Evolutionary conservation across 2,888 invertebrate species (phyloP), one percentile per base, ranked within the genome.

Genomic region (Hyposoter didymator): DNA sequence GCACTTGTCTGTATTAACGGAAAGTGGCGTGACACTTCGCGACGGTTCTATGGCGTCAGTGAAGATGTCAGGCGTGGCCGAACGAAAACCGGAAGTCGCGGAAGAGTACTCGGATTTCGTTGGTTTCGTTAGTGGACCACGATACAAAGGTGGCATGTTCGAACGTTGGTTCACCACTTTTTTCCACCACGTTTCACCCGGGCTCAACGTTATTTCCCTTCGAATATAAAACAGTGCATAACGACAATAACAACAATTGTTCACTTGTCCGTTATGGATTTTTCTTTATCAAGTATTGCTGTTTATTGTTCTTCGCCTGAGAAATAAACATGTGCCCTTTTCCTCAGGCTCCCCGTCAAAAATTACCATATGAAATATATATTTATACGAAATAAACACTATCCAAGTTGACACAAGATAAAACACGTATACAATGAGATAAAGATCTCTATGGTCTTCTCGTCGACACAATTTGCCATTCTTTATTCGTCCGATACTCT

Each of bases 61-160:
- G 62, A 67, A 83, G 78, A 80, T 70, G 17, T 84, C 84, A 45
- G 84, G 74, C 10, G 73, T 86, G 17, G 73, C 86, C 47, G 87
- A 86, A 22, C 82, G 84, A 69, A 85, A 88, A 64, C 83, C 88
- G 66, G 88, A 88, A 76, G 84, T 80, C 39, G 66, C 69, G 17
- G 87, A 89, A 35, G 89, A 89, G 78, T 75, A 87, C n/a, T 88
- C 89, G 66, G 88, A 90, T 82, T 85, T 87, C 66, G 88, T 89
- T 62, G 88, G 87, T 66, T 72, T 80, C 5, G 62, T n/a, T 55
- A 75, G 43, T 12, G 72, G 79, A 43, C 66, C 72, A 14, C 80
- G 80, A 72, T 79, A 72, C 55, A 89, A 76, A 8, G 89, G 88
- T 45, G 89, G 88, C 88, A 89, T 87, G 67, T 62, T 80, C 14